Percentiles rank a stretch among this genome's conserved stretches.
Evolutionary conservation across 2,113 vertebrate genomes (phyloP).

Genomic region (Choloepus hoffmanni): DNA sequence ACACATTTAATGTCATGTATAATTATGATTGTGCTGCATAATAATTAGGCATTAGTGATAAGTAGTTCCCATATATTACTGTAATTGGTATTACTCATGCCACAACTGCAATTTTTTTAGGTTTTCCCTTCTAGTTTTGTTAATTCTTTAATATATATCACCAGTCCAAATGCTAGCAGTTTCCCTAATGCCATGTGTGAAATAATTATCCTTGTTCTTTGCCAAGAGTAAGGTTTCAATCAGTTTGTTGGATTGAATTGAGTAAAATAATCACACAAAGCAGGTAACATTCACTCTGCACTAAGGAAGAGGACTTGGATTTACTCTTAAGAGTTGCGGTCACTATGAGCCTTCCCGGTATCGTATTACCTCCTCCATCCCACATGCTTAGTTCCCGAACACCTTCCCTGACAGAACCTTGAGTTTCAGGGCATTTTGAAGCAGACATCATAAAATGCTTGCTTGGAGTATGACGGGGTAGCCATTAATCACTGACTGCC

Average conservation of each 20-base stretch:
- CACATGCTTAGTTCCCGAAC: not conserved
- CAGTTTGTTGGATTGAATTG: constrained; percentile 17
- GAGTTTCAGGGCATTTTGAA: constrained; percentile 12
- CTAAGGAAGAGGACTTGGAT: not conserved
- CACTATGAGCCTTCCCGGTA: not conserved
- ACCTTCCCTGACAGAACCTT: not conserved
- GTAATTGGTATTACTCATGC: constrained; percentile 75
- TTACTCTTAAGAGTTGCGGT: not conserved
- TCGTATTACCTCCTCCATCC: not conserved
- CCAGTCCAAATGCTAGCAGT: constrained; percentile 73
- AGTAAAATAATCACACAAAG: constrained; percentile 10
- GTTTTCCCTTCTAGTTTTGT: constrained; percentile 73
- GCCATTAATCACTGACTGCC: not conserved
- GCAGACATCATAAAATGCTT: not conserved
- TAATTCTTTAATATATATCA: constrained; percentile 77
- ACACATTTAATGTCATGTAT: constrained; percentile 70
- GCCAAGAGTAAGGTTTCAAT: constrained; percentile 63
- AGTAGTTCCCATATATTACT: constrained; percentile 80
- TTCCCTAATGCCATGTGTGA: constrained; percentile 55
- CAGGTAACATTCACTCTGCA: constrained; percentile 1
- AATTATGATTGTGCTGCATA: constrained; percentile 71
- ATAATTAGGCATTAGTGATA: constrained; percentile 80
- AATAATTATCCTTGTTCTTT: constrained; percentile 72
- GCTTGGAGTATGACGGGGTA: not conserved
- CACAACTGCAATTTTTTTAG: constrained; percentile 53